Percentiles rank a stretch among this genome's conserved stretches.
These are phyloP conservation scores for Pterobdella sp. DNA, from an alignment of 2,888 invertebrate genomes.

Conservation along the genomic window DNA sequence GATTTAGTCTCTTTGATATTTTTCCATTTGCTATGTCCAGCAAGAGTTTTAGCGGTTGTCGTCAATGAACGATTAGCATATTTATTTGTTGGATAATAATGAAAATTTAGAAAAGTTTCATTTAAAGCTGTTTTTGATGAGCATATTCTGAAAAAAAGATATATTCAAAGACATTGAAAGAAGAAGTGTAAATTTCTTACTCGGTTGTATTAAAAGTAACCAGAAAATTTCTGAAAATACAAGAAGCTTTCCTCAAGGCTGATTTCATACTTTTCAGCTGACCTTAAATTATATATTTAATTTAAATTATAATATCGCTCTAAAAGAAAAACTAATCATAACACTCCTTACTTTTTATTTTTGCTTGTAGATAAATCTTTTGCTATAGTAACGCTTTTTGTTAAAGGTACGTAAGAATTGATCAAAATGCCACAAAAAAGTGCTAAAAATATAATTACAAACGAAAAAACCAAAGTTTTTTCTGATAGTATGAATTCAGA, in stretches of 20 bases:
- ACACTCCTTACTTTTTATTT: background rate
- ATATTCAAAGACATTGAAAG: too few species aligned
- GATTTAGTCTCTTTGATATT: slow-evolving; percentile 67
- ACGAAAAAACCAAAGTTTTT: background rate
- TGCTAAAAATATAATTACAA: background rate
- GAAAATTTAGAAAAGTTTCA: background rate
- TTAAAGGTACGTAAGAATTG: too few species aligned
- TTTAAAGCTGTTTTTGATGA: background rate
- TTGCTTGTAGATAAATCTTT: background rate
- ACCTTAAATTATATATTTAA: too few species aligned
- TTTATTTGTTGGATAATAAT: background rate
- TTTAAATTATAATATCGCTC: too few species aligned
- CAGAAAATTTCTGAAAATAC: too few species aligned
- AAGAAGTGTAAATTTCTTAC: too few species aligned
- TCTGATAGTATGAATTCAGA: background rate
- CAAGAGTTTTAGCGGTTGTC: background rate
- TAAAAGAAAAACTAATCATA: too few species aligned
- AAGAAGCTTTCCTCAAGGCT: too few species aligned
- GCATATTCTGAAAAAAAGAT: background rate
- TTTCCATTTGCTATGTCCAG: slow-evolving; percentile 44
- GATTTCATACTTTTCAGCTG: too few species aligned
- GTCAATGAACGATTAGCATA: background rate
- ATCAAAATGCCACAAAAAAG: background rate
- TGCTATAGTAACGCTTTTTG: too few species aligned
- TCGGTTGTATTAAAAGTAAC: too few species aligned